Base-by-base conservation (phyloP, 1,140 invertebrate genomes). In the Zaprionus ornatus region DNA sequence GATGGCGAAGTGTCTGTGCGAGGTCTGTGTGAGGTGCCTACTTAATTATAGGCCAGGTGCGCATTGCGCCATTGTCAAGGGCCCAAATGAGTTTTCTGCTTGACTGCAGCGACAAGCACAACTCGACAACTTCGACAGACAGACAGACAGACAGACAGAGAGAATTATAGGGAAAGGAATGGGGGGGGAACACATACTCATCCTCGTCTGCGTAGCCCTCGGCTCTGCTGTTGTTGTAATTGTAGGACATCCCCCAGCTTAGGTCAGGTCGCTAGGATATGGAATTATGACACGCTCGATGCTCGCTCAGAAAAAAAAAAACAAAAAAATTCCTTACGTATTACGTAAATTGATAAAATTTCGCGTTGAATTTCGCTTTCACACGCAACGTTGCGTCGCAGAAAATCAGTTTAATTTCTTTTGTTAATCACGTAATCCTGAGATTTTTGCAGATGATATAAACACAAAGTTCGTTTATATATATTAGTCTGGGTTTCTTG, bases 161-260 rank as follows among this genome's bases (percentile, higher is more conserved):
- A n/a, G 3, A 6, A 3, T 54, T 6, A 17, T 4, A 13, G 29
- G 10, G 29, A 32, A 0, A 10, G 29, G 9, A 32, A 9, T 0
- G 9, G 10, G 9, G 29, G 29, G 29, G 3, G 9, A 3, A 55
- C 57, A 88, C 85, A 82, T 90, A 90, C 85, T 90, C 85, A 82
- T 90, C 85, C 66, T 87, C 86, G 40, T 67, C 79, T 74, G 81
- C 52, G 73, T 82, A 73, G 70, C 85, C 85, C 79, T 90, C 86
- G 54, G 79, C 52, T 62, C 82, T 83, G 73, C 82, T 83, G 73
- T 79, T 81, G 81, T 69, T 81, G 75, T 69, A 77, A 59, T 90
- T 90, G 65, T 80, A 90, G 42, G 85, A 83, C 85, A 90, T 88
- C 48, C 62, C 32, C 5, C 17, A 13, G 15, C 10, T 29, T n/a